These are phyloP conservation scores for Camelus bactrianus DNA, from an alignment of 2,113 vertebrate species.

Conservation along the genomic window DNA sequence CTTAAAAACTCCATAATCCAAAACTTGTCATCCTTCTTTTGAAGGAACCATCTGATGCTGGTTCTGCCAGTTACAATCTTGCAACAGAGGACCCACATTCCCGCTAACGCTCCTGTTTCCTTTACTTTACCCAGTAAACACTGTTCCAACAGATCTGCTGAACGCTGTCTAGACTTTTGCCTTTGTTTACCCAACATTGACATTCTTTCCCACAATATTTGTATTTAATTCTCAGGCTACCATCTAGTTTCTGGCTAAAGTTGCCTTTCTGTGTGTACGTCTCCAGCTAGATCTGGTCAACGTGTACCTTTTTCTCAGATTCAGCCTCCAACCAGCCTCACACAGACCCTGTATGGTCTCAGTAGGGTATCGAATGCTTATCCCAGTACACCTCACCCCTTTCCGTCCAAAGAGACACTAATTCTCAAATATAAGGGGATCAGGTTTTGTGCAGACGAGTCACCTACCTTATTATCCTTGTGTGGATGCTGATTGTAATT, in stretches of 20 bases:
- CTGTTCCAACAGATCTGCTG: neutral
- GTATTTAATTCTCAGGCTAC: neutral
- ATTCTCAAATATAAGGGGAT: neutral
- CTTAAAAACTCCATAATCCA: neutral
- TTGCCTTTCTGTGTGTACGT: neutral
- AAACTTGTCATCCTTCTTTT: neutral
- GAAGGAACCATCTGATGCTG: neutral
- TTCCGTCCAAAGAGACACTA: neutral
- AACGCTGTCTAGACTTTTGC: neutral
- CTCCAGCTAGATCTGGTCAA: neutral
- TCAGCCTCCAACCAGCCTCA: neutral
- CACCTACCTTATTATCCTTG: neutral
- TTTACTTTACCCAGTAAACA: neutral
- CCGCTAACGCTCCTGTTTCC: neutral
- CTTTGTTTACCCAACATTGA: neutral
- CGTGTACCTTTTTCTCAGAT: neutral
- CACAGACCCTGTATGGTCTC: neutral
- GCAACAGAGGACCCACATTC: neutral
- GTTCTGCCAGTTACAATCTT: neutral
- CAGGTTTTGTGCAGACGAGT: neutral
- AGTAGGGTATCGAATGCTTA: neutral
- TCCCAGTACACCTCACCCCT: rapidly evolving
- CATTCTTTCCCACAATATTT: neutral
- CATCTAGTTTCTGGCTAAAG: neutral
- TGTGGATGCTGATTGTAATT: neutral